Evolutionary conservation across 2,797 vertebrate species (phyloP), one percentile per base, ranked within the genome.

Genomic region (Betta splendens): DNA sequence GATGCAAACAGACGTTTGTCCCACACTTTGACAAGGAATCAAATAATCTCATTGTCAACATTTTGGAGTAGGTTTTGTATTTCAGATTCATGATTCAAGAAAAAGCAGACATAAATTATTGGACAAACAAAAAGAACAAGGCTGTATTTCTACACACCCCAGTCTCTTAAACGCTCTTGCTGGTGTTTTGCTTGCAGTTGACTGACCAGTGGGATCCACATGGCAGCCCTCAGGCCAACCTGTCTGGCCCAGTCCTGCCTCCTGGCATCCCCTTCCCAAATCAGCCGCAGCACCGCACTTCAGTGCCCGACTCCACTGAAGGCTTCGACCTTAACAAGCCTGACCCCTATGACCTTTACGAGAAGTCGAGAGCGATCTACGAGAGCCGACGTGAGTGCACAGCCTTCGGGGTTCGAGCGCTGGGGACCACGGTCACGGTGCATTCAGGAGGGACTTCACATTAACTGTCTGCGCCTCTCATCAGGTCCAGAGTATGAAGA

Each of bases 321-420:
- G 96, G 94, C 87, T 96, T 96, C 72, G 96, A 98, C 85, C 94
- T 97, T 33, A 93, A 94, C 88, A 99, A 98, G 89, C 97, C 97
- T 5, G 97, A 99, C 86, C 97, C 97, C 3, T 99, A 99, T 5
- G 97, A 98, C 91, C 94, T 99, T 75, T 99, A 99, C 64, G 97
- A 99, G 90, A 99, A 98, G 87, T 99, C 97, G 18, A 95, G 97
- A 85, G 97, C 97, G 62, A 95, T 99, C 90, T 99, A 99, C 77
- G 97, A 99, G 93, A 99, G 96, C 93, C 94, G 97, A 85, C 96
- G 97, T 99, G 93, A 98, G 98, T 96, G 79, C 18, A 69, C 15
- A 43, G 22, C 23, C 10, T 5, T 25, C 1, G 5, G 6, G 23
- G 40, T 3, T 16, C 2, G 9, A 42, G 10, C 26, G 5, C 25